Evolutionary conservation across 2,888 invertebrate species (phyloP), one percentile per base, ranked within the genome.

Genomic region (Mimas tiliae): DNA sequence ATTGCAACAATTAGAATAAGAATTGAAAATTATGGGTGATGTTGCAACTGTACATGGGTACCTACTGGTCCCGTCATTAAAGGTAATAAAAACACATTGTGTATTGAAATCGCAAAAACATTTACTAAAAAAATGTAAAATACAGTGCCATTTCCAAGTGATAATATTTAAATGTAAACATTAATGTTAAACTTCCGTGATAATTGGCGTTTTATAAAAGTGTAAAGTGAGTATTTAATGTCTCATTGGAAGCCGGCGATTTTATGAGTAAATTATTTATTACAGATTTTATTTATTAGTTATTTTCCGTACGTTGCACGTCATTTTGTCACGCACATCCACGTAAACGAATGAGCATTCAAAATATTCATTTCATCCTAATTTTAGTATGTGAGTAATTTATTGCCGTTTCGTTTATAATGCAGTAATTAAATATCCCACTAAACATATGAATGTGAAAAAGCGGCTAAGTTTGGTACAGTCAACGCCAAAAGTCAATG

Each of bases 231-330:
- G 55, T 55, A 55, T 55, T 55, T 55, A 55, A 55, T 38, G 16
- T 55, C 16, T 55, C 55, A 55, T 55, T 34, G 55, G 16, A 55
- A 55, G 55, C 55, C 55, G 55, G 11, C 38, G 38, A 55, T 38
- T 55, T 38, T 38, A 55, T 55, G 55, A 55, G 55, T 55, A 34
- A 55, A 55, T 55, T 55, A 55, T 55, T 55, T 38, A 55, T 55
- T 38, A 55, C 55, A 55, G 55, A 55, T 55, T 55, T 55, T 38
- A 55, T 34, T 55, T 55, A 55, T 55, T 38, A 55, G 55, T 55
- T 55, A 55, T 55, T 34, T 55, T 34, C 14, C 16, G 34, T 38
- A 33, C 6, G 11, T 55, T 38, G 38, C 34, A 55, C 55, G 16
- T 55, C 34, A 55, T 55, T 55, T 55, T 55, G n/a, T 55, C 55